Percentiles rank a stretch among this genome's conserved stretches.
Evolutionary conservation across 1,140 invertebrate species (phyloP).

Genomic region (Drosophila novamexicana): DNA sequence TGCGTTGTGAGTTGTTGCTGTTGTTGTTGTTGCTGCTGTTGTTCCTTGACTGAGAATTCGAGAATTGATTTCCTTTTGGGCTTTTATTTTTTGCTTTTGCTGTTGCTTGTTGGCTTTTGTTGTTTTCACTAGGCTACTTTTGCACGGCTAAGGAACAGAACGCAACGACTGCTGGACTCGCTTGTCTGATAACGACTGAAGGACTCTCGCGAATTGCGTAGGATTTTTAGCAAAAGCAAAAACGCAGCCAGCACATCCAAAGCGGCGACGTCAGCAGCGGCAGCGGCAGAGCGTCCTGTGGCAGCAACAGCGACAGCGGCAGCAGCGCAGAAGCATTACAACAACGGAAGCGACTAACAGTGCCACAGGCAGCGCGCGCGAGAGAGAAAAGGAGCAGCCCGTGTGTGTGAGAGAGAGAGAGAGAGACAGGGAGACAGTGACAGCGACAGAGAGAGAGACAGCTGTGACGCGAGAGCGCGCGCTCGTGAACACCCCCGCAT

Average conservation of each 20-base stretch:
- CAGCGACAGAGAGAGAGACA: neutral
- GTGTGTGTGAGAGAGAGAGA: neutral
- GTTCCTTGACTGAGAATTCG: constrained; percentile 36
- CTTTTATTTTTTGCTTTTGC: constrained; percentile 40
- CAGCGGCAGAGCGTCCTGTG: neutral
- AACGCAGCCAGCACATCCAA: constrained; percentile 43
- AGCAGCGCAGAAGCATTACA: constrained; percentile 77
- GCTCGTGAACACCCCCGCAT: constrained; percentile 36
- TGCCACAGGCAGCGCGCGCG: constrained; percentile 9
- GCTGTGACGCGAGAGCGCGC: constrained; percentile 12
- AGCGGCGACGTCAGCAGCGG: constrained; percentile 24
- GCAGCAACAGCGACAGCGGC: constrained; percentile 16
- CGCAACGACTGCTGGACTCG: constrained; percentile 84
- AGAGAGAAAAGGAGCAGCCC: neutral
- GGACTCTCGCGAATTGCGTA: constrained; percentile 81
- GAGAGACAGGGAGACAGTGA: constrained; percentile 19
- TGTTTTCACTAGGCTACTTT: constrained; percentile 83
- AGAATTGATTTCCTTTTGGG: constrained; percentile 52
- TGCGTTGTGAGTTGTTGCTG: constrained; percentile 16
- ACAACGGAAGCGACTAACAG: constrained; percentile 71
- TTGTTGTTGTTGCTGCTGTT: constrained; percentile 16
- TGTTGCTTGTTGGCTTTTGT: constrained; percentile 40
- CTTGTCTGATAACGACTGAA: constrained; percentile 84
- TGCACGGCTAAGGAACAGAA: constrained; percentile 83
- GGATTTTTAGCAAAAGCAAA: constrained; percentile 77